Percentiles rank a stretch among this genome's conserved stretches.
phyloP scores from a whole-genome alignment of 2,113 vertebrate species.

The Callipepla californica region DNA sequence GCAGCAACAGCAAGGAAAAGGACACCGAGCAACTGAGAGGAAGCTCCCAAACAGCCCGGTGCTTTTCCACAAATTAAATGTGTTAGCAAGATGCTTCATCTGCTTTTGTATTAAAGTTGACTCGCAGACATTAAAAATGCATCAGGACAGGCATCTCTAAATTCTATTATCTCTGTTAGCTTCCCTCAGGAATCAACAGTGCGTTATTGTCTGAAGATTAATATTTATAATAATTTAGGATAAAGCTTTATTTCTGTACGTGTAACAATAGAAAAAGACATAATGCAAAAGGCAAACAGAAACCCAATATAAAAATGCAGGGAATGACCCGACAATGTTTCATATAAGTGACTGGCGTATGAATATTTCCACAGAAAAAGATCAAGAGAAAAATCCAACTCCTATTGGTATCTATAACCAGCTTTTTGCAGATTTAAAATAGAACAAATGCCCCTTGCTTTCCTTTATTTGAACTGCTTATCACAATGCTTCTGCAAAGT shows the following conservation, averaged over 20 bases:
- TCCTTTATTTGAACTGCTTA: background rate
- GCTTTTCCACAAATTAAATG: background rate
- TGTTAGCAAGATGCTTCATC: background rate
- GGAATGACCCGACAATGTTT: background rate
- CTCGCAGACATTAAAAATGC: conserved; percentile 42
- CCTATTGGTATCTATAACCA: background rate
- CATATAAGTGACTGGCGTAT: background rate
- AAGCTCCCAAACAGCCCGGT: background rate
- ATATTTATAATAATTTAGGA: background rate
- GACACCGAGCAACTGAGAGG: background rate
- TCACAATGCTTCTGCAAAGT: background rate
- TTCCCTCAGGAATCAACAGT: background rate
- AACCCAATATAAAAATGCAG: background rate
- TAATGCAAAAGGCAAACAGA: background rate
- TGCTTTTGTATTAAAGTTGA: conserved; percentile 3
- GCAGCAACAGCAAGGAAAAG: background rate
- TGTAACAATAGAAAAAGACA: background rate
- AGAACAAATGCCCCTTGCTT: background rate
- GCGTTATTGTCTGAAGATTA: background rate
- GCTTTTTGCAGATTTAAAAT: background rate
- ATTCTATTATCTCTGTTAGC: background rate
- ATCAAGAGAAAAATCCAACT: background rate
- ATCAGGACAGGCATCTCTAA: background rate
- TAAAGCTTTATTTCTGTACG: background rate
- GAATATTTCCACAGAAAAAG: background rate